Percentiles rank a stretch among this genome's conserved stretches.
phyloP scores from a whole-genome alignment of 2,113 vertebrate genomes.

The Gasterosteus aculeatus region DNA sequence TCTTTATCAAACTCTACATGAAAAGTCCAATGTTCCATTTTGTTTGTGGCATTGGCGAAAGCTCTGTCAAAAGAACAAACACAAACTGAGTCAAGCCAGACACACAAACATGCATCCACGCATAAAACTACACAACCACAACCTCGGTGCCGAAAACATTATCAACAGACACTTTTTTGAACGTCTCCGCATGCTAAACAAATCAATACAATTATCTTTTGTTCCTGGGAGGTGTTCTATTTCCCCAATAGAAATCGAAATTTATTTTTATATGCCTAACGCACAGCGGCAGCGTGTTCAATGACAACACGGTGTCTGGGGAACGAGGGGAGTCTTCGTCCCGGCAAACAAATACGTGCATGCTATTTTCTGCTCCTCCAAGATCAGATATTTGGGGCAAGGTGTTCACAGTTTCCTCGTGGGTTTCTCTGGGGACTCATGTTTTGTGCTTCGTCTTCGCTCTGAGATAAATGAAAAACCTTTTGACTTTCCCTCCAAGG shows the following conservation, averaged over 20 bases:
- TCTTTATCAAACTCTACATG: conserved; percentile 43
- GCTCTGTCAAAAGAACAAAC: conserved; percentile 31
- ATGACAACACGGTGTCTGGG: conserved; percentile 75
- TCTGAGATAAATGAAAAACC: conserved; percentile 81
- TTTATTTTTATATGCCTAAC: conserved; percentile 73
- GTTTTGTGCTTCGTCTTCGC: conserved; percentile 76
- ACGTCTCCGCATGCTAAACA: conserved; percentile 56
- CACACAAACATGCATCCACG: conserved; percentile 27
- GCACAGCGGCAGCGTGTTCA: conserved; percentile 70
- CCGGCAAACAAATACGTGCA: conserved; percentile 76
- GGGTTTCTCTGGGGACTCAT: conserved; percentile 72
- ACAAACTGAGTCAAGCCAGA: conserved; percentile 17
- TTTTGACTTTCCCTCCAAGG: conserved; percentile 80
- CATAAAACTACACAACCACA: conserved; percentile 33
- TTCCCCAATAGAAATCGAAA: conserved; percentile 70
- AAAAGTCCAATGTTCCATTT: conserved; percentile 36
- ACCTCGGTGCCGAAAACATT: conserved; percentile 51
- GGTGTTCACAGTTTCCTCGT: conserved; percentile 78
- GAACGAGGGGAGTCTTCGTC: conserved; percentile 69
- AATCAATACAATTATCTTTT: conserved; percentile 81
- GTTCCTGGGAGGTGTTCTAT: conserved; percentile 63
- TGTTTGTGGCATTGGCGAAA: conserved; percentile 14
- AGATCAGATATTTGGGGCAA: conserved; percentile 83
- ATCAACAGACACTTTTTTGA: conserved; percentile 51
- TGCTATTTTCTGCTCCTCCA: conserved; percentile 79